Percentiles rank a stretch among this genome's conserved stretches.
Conservation (phyloP, 2,888 invertebrate genomes). For the Synergus laeviventris region DNA sequence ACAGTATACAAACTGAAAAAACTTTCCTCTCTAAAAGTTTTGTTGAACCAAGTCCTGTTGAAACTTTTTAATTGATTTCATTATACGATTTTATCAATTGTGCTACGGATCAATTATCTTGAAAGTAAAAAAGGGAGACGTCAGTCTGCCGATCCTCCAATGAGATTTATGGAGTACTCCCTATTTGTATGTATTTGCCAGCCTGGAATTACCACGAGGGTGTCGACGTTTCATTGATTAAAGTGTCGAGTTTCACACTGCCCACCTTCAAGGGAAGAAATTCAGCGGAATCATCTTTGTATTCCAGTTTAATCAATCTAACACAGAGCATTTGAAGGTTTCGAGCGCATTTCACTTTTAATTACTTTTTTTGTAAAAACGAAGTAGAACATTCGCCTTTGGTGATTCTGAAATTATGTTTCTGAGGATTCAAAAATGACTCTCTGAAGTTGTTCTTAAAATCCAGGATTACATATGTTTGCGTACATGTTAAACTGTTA, state of each 20-base stretch:
- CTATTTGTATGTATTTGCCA: slow-evolving; percentile 32
- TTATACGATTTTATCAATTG: slow-evolving; percentile 42
- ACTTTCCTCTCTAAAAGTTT: neutral
- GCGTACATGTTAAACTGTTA: neutral
- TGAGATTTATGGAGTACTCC: slow-evolving; percentile 50
- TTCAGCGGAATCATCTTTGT: slow-evolving; percentile 27
- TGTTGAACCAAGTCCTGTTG: slow-evolving; percentile 36
- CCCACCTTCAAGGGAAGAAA: slow-evolving; percentile 25
- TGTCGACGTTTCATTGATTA: slow-evolving; percentile 38
- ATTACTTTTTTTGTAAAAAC: slow-evolving; percentile 24
- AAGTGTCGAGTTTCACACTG: slow-evolving; percentile 32
- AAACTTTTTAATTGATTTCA: slow-evolving; percentile 65
- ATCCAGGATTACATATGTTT: too few relatives aligned
- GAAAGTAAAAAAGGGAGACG: slow-evolving; percentile 4
- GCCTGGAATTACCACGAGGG: slow-evolving; percentile 43
- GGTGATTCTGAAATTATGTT: neutral
- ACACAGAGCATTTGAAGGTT: slow-evolving; percentile 22
- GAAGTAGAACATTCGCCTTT: neutral
- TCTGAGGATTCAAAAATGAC: neutral
- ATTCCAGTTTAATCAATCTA: slow-evolving; percentile 22
- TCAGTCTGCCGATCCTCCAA: neutral
- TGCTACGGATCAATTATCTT: slow-evolving; percentile 2
- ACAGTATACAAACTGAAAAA: neutral
- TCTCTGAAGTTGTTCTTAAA: too few relatives aligned
- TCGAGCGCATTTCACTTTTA: neutral